Percentiles rank a stretch among this genome's conserved stretches.
phyloP scores from a whole-genome alignment of 2,888 invertebrate species.

The Chloroclystis v-ata region DNA sequence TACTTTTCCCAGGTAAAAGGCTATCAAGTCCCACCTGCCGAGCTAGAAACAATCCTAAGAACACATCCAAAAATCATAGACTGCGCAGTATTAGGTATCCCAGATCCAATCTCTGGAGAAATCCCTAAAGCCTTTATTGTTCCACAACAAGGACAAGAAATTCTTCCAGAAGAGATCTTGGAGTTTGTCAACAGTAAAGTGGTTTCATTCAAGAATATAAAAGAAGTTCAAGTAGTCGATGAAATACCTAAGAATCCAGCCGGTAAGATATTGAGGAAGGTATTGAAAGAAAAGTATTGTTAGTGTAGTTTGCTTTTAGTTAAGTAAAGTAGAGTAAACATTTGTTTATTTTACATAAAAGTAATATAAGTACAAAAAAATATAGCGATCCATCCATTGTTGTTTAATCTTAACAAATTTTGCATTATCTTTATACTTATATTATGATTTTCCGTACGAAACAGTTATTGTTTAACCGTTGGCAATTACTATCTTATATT shows the following conservation, averaged over 20 bases:
- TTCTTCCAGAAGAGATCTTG: conserved; percentile 77
- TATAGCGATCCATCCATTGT: too few species aligned
- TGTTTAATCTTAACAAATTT: too few species aligned
- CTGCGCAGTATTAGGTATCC: conserved; percentile 90
- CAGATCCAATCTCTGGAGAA: conserved; percentile 84
- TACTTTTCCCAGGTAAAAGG: conserved; percentile 75
- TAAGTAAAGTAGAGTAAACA: too few species aligned
- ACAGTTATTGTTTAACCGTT: too few species aligned
- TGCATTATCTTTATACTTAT: too few species aligned
- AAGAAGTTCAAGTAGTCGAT: conserved; percentile 81
- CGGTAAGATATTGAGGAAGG: conserved; percentile 86
- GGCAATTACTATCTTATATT: too few species aligned
- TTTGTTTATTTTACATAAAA: too few species aligned
- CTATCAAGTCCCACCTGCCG: conserved; percentile 92
- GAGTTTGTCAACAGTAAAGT: conserved; percentile 83
- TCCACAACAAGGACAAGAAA: conserved; percentile 58
- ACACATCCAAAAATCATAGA: conserved; percentile 86
- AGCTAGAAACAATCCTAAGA: conserved; percentile 86
- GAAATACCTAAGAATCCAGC: conserved; percentile 86
- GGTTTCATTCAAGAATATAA: conserved; percentile 84
- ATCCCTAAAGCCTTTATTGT: conserved; percentile 87
- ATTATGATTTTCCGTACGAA: too few species aligned
- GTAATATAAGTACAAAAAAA: too few species aligned
- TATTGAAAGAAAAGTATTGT: conserved; percentile 68
- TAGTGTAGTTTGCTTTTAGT: conserved; percentile 14